These are phyloP conservation scores for Microplitis demolitor DNA, from an alignment of 1,140 invertebrate species.

Conservation along the genomic window DNA sequence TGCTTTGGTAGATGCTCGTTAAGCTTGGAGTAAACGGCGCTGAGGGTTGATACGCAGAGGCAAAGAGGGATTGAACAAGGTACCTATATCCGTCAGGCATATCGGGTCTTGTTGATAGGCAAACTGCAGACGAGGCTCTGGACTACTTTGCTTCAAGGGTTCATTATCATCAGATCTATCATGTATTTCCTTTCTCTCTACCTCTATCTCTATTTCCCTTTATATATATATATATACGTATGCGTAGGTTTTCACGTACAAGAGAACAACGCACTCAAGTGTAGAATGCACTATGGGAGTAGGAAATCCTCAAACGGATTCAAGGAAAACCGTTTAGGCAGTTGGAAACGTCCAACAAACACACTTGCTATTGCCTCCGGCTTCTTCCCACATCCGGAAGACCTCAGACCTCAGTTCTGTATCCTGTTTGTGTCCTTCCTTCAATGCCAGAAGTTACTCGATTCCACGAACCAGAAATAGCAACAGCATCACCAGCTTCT, in stretches of 20 bases:
- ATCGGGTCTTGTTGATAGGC: slow-evolving; percentile 21
- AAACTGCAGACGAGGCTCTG: slow-evolving; percentile 1
- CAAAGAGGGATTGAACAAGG: not conserved
- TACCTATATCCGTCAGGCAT: slow-evolving; percentile 28
- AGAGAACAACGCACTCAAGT: slow-evolving; percentile 14
- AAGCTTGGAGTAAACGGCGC: not conserved
- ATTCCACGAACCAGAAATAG: too few species aligned
- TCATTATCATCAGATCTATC: slow-evolving; percentile 13
- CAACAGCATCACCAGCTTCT: too few species aligned
- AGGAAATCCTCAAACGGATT: slow-evolving; percentile 1
- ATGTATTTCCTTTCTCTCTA: not conserved
- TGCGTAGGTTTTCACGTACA: not conserved
- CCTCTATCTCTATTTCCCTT: not conserved
- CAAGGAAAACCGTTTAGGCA: slow-evolving; percentile 22
- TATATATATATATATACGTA: too few species aligned
- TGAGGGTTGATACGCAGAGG: not conserved
- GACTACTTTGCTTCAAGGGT: slow-evolving; percentile 13
- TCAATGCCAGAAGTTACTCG: too few species aligned
- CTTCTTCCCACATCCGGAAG: not conserved
- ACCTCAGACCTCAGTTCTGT: too few species aligned
- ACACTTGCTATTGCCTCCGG: not conserved
- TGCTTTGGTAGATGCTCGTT: slow-evolving; percentile 15
- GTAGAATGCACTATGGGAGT: slow-evolving; percentile 1
- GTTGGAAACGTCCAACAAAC: slow-evolving; percentile 15
- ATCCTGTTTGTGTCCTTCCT: too few species aligned